phyloP scores from a whole-genome alignment of 2,888 invertebrate genomes.

The Chrysotoxum bicinctum region DNA sequence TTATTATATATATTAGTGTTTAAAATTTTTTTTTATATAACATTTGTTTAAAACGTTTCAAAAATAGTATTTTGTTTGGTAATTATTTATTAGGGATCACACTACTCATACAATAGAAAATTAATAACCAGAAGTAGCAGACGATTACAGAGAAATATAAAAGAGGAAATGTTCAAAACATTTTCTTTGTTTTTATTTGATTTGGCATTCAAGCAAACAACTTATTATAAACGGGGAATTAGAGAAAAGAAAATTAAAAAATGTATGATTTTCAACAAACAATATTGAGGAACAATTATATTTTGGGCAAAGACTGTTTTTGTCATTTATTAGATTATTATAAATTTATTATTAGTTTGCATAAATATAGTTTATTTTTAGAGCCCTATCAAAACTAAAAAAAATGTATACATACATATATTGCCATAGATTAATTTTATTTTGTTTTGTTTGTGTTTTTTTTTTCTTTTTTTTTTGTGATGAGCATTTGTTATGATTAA shows the following conservation, averaged over 20 bases:
- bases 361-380: conserved; percentile 24
- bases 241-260: conserved; percentile 11
- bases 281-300: conserved; percentile 59
- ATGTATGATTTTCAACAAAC: background rate
- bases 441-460: background rate
- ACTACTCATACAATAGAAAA: conserved; percentile 40
- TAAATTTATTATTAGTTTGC: conserved; percentile 27
- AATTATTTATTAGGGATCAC: conserved; percentile 34
- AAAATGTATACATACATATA: conserved; percentile 16
- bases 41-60: conserved; percentile 42
- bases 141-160: background rate
- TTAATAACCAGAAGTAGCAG: conserved; percentile 28
- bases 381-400: conserved; percentile 25
- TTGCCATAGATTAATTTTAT: too few relatives aligned
- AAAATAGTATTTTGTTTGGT: conserved; percentile 48
- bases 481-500: conserved; percentile 41
- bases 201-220: conserved; percentile 32
- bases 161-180: conserved; percentile 12
- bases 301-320: conserved; percentile 48
- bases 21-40: conserved; percentile 18
- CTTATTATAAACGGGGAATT: background rate
- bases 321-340: conserved; percentile 29
- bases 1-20: conserved; percentile 10
- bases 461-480: conserved; percentile 10
- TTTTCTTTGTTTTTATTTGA: conserved; percentile 7